Conservation (phyloP, 2,888 invertebrate species). For the Tuta absoluta region DNA sequence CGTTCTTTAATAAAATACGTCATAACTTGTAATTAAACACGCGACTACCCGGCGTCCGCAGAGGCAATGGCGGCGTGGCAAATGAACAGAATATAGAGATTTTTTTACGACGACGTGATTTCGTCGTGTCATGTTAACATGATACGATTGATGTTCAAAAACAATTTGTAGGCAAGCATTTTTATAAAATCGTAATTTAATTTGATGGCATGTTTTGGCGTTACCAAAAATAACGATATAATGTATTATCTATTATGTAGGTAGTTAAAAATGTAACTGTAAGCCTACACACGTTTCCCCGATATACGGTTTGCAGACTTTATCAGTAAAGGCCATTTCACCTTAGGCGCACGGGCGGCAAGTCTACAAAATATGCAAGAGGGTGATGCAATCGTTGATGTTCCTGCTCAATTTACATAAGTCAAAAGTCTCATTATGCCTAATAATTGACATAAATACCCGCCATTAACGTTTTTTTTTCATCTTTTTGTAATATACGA, state of each 20-base stretch:
- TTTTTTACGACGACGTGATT: background rate
- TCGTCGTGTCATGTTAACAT: background rate
- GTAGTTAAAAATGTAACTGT: too few relatives aligned
- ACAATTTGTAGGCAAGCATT: background rate
- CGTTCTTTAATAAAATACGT: background rate
- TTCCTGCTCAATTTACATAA: slow-evolving; percentile 1
- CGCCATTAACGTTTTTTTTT: too few relatives aligned
- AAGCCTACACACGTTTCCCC: too few relatives aligned
- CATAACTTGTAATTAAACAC: slow-evolving; percentile 10
- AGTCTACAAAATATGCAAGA: slow-evolving; percentile 31
- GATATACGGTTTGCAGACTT: slow-evolving; percentile 51
- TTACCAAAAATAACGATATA: too few relatives aligned
- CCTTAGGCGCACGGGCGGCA: slow-evolving; percentile 20
- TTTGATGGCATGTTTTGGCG: too few relatives aligned
- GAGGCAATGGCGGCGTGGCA: background rate
- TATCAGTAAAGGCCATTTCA: slow-evolving; percentile 63
- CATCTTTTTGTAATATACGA: too few relatives aligned
- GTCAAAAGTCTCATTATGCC: background rate
- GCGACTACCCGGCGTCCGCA: background rate
- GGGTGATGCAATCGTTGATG: slow-evolving; percentile 27
- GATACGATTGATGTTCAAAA: background rate
- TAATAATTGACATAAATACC: too few relatives aligned
- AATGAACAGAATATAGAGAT: background rate
- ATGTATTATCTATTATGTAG: too few relatives aligned
- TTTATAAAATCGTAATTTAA: background rate